phyloP scores from a whole-genome alignment of 2,113 vertebrate genomes.

The Macrotis lagotis region DNA sequence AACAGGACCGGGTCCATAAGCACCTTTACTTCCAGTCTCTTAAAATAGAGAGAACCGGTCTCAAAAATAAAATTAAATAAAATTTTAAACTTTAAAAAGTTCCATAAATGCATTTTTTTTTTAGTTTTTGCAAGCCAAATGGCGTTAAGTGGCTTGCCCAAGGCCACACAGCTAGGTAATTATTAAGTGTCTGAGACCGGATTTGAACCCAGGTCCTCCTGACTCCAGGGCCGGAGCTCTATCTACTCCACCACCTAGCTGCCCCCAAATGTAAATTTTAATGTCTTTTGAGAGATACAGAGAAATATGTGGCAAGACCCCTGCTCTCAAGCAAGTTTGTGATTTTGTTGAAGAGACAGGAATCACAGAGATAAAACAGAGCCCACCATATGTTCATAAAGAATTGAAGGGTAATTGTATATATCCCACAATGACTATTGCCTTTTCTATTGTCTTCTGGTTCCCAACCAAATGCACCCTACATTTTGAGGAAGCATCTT shows the following conservation, averaged over 20 bases:
- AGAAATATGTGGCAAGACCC: neutral
- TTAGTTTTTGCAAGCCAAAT: too few species aligned
- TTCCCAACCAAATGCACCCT: neutral
- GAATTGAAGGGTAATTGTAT: neutral
- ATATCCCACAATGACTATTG: neutral
- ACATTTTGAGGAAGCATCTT: neutral
- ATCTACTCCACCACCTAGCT: too few species aligned
- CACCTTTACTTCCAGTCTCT: neutral
- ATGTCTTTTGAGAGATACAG: neutral
- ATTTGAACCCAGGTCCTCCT: too few species aligned
- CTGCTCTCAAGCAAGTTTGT: neutral
- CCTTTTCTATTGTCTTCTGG: neutral
- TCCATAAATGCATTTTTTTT: too few species aligned
- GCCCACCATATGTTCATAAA: neutral
- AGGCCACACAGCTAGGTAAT: too few species aligned
- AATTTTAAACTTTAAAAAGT: neutral
- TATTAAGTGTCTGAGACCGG: too few species aligned
- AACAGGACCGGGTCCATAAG: neutral
- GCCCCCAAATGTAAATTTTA: neutral
- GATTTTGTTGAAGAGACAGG: neutral
- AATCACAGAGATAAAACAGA: neutral
- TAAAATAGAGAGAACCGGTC: neutral
- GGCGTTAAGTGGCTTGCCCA: too few species aligned
- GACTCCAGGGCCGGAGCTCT: too few species aligned
- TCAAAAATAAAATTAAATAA: neutral